These are phyloP conservation scores for Drosophila murphyi DNA, from an alignment of 1,140 invertebrate species.

Conservation along the genomic window DNA sequence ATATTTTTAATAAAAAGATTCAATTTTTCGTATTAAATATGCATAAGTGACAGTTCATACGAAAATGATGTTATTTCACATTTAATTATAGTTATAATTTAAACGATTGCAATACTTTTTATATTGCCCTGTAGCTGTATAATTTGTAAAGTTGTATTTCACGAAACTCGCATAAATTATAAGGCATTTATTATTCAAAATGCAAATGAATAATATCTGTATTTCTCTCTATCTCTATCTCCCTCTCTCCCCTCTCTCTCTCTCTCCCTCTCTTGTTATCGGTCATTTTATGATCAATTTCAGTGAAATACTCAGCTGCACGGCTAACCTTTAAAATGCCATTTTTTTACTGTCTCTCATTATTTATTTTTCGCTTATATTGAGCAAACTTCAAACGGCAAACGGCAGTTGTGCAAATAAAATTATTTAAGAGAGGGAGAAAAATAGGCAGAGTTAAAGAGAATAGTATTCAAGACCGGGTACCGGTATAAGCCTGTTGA, in stretches of 20 bases:
- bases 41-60: slow-evolving; percentile 1
- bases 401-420: slow-evolving; percentile 72
- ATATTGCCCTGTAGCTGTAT: slow-evolving; percentile 2
- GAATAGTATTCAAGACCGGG: neutral
- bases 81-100: slow-evolving; percentile 3
- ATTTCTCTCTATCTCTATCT: neutral
- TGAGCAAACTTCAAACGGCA: slow-evolving; percentile 21
- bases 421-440: slow-evolving; percentile 2
- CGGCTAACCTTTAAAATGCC: slow-evolving; percentile 61
- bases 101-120: slow-evolving; percentile 11
- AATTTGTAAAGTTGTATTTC: slow-evolving; percentile 1
- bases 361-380: slow-evolving; percentile 43
- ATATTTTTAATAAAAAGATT: neutral
- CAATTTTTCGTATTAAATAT: neutral
- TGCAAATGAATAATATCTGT: slow-evolving; percentile 10
- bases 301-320: slow-evolving; percentile 32
- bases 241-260: neutral
- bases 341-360: slow-evolving; percentile 63
- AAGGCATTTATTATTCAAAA: slow-evolving; percentile 8
- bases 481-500: slow-evolving; percentile 26
- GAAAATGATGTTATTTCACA: slow-evolving; percentile 10
- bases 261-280: neutral
- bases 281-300: slow-evolving; percentile 5
- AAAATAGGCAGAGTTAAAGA: neutral
- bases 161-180: slow-evolving; percentile 10